Percentiles rank a stretch among this genome's conserved stretches.
Evolutionary conservation across 2,113 vertebrate species (phyloP).

Genomic region (Origma solitaria): DNA sequence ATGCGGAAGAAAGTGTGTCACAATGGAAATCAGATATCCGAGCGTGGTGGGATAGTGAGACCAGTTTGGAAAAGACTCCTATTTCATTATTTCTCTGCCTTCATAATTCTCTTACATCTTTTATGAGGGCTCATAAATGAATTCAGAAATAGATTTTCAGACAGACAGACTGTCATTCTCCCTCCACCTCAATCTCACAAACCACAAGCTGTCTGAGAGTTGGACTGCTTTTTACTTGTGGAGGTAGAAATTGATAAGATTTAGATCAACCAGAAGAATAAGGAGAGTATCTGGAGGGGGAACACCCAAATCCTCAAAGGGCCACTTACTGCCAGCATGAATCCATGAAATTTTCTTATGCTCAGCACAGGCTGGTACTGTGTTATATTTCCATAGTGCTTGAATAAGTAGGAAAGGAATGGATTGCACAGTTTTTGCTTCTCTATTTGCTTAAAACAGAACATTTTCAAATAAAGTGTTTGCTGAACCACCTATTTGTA

Average conservation of each 20-base stretch:
- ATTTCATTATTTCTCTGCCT: slow-evolving; percentile 35
- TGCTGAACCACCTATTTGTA: not conserved
- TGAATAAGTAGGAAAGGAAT: not conserved
- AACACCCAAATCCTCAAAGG: slow-evolving; percentile 1
- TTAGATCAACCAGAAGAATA: slow-evolving; percentile 28
- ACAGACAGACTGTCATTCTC: not conserved
- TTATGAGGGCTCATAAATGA: slow-evolving; percentile 40
- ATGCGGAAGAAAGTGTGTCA: not conserved
- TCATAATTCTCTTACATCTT: slow-evolving; percentile 48
- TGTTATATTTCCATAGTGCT: not conserved
- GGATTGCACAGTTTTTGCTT: not conserved
- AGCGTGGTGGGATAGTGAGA: not conserved
- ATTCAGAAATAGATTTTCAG: slow-evolving; percentile 31
- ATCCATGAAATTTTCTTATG: not conserved
- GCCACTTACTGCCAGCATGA: slow-evolving; percentile 13
- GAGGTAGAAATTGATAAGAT: slow-evolving; percentile 19
- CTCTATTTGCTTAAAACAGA: not conserved
- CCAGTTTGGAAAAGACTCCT: not conserved
- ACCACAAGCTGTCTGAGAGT: not conserved
- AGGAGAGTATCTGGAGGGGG: not conserved
- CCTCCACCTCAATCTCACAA: not conserved
- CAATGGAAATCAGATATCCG: not conserved
- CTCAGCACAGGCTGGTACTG: not conserved
- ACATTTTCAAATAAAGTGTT: not conserved
- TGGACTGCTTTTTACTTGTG: slow-evolving; percentile 4